A percentile compares a stretch with the other conserved stretches of the same genome.
These are phyloP conservation scores for Oryzias javanicus DNA, from an alignment of 2,113 vertebrate genomes.

Conservation along the genomic window DNA sequence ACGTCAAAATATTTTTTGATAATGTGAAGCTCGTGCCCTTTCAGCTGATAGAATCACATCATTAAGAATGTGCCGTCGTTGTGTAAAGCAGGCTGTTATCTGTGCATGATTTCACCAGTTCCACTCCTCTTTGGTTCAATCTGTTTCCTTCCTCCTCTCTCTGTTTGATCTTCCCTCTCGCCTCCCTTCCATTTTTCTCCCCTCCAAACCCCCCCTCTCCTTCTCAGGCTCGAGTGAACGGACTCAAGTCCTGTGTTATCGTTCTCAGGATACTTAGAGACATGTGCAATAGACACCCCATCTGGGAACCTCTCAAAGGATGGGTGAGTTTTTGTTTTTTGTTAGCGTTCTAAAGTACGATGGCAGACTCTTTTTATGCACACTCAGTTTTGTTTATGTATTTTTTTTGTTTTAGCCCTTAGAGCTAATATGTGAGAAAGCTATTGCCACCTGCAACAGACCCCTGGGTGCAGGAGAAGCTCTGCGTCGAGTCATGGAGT, in stretches of 20 bases:
- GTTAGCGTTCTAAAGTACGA: background rate
- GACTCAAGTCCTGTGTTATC: constrained; percentile 98
- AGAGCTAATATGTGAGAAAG: constrained; percentile 99
- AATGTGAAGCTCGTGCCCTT: constrained; percentile 11
- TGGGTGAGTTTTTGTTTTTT: constrained; percentile 86
- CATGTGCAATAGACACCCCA: constrained; percentile 96
- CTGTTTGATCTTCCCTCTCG: constrained; percentile 29
- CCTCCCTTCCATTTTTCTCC: constrained; percentile 14
- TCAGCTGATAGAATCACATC: constrained; percentile 14
- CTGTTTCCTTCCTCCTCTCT: constrained; percentile 33
- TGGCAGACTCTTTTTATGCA: background rate
- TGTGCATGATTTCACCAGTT: constrained; percentile 33
- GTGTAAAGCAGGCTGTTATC: constrained; percentile 25
- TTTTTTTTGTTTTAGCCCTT: constrained; percentile 80
- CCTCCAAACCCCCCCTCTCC: constrained; percentile 66
- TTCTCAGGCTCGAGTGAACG: constrained; percentile 97
- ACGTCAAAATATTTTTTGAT: background rate
- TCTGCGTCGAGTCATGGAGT: constrained; percentile 97
- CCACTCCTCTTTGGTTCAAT: constrained; percentile 29
- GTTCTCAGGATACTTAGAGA: constrained; percentile 96
- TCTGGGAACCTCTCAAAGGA: constrained; percentile 97
- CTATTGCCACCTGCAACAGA: constrained; percentile 98
- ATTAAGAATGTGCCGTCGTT: constrained; percentile 26
- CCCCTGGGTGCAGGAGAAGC: constrained; percentile 96
- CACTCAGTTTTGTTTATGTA: constrained; percentile 12